A percentile compares a stretch with the other conserved stretches of the same genome.
These are phyloP conservation scores for Syrista parreyssii DNA, from an alignment of 2,888 invertebrate genomes.

Conservation along the genomic window DNA sequence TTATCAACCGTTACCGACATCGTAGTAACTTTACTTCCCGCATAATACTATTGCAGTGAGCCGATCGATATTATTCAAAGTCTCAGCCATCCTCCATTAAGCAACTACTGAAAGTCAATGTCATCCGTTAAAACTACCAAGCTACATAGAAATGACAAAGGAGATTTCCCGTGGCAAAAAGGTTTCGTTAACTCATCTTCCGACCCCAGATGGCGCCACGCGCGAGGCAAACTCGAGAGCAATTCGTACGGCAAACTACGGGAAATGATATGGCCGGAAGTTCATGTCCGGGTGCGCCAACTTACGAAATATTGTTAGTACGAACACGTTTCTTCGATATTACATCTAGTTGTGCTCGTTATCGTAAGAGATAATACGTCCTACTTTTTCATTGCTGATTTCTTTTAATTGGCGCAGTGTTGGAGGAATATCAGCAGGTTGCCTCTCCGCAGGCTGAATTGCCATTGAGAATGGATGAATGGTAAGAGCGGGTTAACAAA, in stretches of 20 bases:
- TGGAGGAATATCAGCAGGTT: background rate
- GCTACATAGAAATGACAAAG: background rate
- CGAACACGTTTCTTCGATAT: background rate
- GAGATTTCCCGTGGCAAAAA: background rate
- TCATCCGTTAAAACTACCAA: background rate
- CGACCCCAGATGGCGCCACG: background rate
- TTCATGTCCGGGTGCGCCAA: background rate
- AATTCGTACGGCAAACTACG: background rate
- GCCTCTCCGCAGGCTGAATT: background rate
- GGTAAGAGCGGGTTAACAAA: background rate
- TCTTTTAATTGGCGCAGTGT: background rate
- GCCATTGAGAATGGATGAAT: background rate
- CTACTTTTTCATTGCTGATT: background rate
- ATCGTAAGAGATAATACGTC: background rate
- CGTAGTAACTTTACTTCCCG: background rate
- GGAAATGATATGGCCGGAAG: background rate
- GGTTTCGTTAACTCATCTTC: background rate
- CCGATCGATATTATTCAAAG: background rate
- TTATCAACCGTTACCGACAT: background rate
- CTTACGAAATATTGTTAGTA: background rate
- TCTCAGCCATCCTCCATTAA: background rate
- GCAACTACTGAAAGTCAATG: background rate
- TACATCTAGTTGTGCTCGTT: background rate
- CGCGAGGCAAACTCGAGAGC: background rate
- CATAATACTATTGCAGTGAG: background rate